Evolutionary conservation across 2,888 invertebrate genomes (phyloP).

Genomic region (Megastigmus dorsalis): DNA sequence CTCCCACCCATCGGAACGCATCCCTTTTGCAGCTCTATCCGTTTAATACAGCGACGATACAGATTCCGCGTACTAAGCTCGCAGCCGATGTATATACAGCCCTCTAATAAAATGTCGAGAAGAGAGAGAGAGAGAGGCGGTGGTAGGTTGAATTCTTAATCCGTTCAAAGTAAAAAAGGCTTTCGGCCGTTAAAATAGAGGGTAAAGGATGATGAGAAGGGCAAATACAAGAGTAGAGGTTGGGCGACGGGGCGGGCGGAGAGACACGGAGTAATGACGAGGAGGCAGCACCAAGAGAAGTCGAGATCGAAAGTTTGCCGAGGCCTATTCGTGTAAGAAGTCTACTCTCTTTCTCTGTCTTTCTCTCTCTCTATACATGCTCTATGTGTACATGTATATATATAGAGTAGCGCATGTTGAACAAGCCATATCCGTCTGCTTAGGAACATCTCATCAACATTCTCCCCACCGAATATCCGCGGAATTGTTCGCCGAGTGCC

Average conservation of each 20-base stretch:
- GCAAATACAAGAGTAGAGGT: slow-evolving; percentile 3
- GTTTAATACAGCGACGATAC: slow-evolving; percentile 6
- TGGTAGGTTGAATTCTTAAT: slow-evolving; percentile 37
- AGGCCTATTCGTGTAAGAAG: slow-evolving; percentile 55
- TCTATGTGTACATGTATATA: neutral
- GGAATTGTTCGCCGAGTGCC: slow-evolving; percentile 59
- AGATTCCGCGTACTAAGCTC: no score
- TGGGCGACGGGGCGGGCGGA: neutral
- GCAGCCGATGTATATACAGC: no score
- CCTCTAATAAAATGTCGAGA: no score
- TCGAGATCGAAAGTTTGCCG: slow-evolving; percentile 58
- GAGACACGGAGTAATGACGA: neutral
- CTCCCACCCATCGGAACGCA: neutral
- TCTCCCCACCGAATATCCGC: slow-evolving; percentile 55
- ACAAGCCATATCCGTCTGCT: slow-evolving; percentile 56
- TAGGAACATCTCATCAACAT: slow-evolving; percentile 66
- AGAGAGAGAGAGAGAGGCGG: neutral
- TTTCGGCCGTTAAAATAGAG: neutral
- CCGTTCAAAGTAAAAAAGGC: neutral
- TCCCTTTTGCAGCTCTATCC: neutral
- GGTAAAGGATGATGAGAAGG: neutral
- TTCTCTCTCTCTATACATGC: no score
- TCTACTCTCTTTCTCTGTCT: no score
- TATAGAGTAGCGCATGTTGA: neutral
- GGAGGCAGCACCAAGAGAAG: no score